A percentile compares a stretch with the other conserved stretches of the same genome.
These are phyloP conservation scores for Parnassius orleans DNA, from an alignment of 2,888 invertebrate species.

Conservation along the genomic window DNA sequence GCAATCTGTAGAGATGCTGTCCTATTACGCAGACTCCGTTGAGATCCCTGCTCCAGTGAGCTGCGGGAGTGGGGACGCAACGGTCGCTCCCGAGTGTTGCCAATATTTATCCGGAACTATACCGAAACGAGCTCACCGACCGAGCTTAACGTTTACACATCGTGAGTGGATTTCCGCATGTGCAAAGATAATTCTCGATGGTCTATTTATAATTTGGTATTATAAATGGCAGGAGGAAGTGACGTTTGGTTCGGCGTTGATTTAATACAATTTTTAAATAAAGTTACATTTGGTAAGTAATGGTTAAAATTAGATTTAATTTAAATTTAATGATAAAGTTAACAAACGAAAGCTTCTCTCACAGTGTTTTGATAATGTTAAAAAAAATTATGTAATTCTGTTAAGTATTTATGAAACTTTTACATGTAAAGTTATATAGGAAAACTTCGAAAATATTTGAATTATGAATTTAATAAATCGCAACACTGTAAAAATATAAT, in stretches of 20 bases:
- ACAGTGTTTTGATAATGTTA: no score
- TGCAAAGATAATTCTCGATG: slow-evolving; percentile 21
- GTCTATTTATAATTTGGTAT: slow-evolving; percentile 22
- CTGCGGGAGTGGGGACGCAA: slow-evolving; percentile 59
- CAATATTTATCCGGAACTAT: slow-evolving; percentile 41
- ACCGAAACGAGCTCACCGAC: slow-evolving; percentile 45
- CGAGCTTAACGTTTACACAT: slow-evolving; percentile 35
- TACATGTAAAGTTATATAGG: no score
- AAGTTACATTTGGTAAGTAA: slow-evolving; percentile 21
- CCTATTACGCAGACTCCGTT: slow-evolving; percentile 79
- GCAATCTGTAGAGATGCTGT: slow-evolving; percentile 77
- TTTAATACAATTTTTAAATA: slow-evolving; percentile 5
- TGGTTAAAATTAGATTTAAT: neutral
- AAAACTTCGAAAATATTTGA: no score
- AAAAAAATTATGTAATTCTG: no score
- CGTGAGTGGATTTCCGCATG: slow-evolving; percentile 24
- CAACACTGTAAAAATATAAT: no score
- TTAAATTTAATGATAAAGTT: no score
- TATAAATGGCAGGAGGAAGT: slow-evolving; percentile 15
- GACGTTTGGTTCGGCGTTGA: slow-evolving; percentile 8
- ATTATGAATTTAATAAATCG: no score
- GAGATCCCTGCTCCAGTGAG: slow-evolving; percentile 75
- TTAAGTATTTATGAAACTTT: no score
- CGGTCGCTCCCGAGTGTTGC: slow-evolving; percentile 54
- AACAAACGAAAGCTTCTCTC: no score